Evolutionary conservation across 2,888 invertebrate species (phyloP), one percentile per base, ranked within the genome.

Genomic region (Carterocephalus palaemon): DNA sequence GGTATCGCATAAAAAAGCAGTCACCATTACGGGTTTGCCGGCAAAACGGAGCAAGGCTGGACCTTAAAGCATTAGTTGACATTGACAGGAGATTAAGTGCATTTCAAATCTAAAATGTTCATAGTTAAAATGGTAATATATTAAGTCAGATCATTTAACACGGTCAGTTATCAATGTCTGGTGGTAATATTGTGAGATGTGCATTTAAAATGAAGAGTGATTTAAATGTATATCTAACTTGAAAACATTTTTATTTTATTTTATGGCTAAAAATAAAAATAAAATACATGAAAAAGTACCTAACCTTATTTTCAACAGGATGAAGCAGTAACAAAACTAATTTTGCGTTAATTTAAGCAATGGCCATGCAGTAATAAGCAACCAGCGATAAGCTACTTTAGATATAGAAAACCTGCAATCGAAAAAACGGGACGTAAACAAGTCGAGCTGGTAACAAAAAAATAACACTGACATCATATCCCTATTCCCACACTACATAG

Each of bases 401-500:
- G 16, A 29, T 22, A 29, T 37, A 31, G 26, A 36, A 34, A 36
- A 45, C 37, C 38, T 37, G 36, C 43, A 37, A 37, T 37, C 37
- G 38, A 67, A 74, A 66, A 70, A 70, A 71, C 69, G 67, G 67
- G 60, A 70, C 59, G 60, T 53, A 55, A 53, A 54, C 60, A 48
- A 53, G 56, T 54, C 38, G 38, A 47, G 47, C 56, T 47, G 58
- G 59, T 58, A 47, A 42, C 48, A 48, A 56, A 56, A 55, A 29
- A 68, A 63, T 55, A 57, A 60, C 53, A 64, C 64, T 78, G 75
- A 73, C 72, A 76, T 75, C 72, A 73, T 70, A 77, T 69, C 72
- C 72, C 72, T 76, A 74, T 80, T 77, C 71, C 69, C 77, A 75
- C 70, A 75, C 66, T 52, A 53, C 53, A 62, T 60, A 64, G n/a